Evolutionary conservation across 2,888 invertebrate genomes (phyloP).

Genomic region (Zygaena filipendulae): DNA sequence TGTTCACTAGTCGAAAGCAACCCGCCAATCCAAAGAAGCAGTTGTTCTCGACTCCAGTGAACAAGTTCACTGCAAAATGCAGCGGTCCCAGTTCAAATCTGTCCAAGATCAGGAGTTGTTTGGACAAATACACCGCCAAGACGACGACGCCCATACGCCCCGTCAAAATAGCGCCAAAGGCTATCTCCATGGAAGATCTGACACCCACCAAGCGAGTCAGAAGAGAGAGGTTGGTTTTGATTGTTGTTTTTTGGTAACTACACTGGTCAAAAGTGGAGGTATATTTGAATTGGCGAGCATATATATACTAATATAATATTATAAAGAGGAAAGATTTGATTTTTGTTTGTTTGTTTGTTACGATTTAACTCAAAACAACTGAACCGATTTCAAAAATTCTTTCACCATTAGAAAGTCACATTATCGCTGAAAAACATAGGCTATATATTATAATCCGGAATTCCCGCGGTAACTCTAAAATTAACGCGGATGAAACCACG

Average conservation of each 20-base stretch:
- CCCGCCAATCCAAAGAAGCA: conserved; percentile 50
- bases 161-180: conserved; percentile 35
- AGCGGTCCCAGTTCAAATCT: conserved; percentile 31
- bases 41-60: conserved; percentile 46
- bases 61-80: conserved; percentile 44
- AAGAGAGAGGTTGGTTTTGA: conserved; percentile 26
- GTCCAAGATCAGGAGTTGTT: conserved; percentile 38
- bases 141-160: conserved; percentile 22
- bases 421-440: too few relatives aligned
- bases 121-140: conserved; percentile 29
- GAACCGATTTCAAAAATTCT: too few relatives aligned
- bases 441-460: too few relatives aligned
- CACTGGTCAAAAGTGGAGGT: too few relatives aligned
- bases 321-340: too few relatives aligned
- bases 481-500: too few relatives aligned
- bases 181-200: conserved; percentile 54
- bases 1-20: conserved; percentile 39
- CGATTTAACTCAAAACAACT: too few relatives aligned
- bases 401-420: too few relatives aligned
- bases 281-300: too few relatives aligned
- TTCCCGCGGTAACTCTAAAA: too few relatives aligned
- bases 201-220: conserved; percentile 42
- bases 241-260: conserved; percentile 1
- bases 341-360: too few relatives aligned
- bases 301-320: too few relatives aligned